Base-by-base conservation (phyloP, 2,113 vertebrate species). In the Ptilorrhoa leucosticta region DNA sequence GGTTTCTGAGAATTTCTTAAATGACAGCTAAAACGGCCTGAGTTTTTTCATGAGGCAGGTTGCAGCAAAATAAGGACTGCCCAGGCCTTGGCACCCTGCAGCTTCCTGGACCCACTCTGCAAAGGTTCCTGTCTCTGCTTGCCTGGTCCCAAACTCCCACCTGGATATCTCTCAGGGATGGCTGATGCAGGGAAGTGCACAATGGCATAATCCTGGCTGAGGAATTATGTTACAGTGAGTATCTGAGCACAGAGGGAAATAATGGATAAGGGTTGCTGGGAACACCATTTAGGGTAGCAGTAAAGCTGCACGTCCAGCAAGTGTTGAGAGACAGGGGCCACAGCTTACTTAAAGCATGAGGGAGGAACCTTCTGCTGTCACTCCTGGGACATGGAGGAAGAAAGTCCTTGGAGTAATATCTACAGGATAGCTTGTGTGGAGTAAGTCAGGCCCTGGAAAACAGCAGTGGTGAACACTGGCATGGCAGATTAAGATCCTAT, bases 41-140 rank as follows among this genome's bases (percentile, higher is more conserved):
- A 37, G 26, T 16, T 63, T 87, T 24, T 37, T 77, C 28, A 60
- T 11, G 28, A 83, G 12, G 7, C 17, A 39, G 20, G 6, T 31
- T 68, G 22, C 19, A 84, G 26, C 13, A 61, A 71, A 61, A 28
- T 17, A 72, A 65, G 17, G 12, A 23, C 15, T 53, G 17, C 5
- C 8, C 7, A 22, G 22, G 7, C 31, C 5, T 42, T 37, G 14
- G 11, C 0, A 0, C 20, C 37, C 18, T 3, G 0, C 0, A 4
- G 30, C 10, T 8, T 71, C 18, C 42, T 12, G 9, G 35, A 18
- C 10, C 6, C 0, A 1, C 15, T 60, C 30, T 42, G 35, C 13
- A 4, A 89, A 80, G 4, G 2, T n/a, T 3, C 17, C 33, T 26
- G 10, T 11, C 16, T 60, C 15, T 9, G 4, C 53, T 72, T 63